These are phyloP conservation scores for Neosilurus mollespiculum DNA, from an alignment of 2,797 vertebrate genomes.

Conservation along the genomic window DNA sequence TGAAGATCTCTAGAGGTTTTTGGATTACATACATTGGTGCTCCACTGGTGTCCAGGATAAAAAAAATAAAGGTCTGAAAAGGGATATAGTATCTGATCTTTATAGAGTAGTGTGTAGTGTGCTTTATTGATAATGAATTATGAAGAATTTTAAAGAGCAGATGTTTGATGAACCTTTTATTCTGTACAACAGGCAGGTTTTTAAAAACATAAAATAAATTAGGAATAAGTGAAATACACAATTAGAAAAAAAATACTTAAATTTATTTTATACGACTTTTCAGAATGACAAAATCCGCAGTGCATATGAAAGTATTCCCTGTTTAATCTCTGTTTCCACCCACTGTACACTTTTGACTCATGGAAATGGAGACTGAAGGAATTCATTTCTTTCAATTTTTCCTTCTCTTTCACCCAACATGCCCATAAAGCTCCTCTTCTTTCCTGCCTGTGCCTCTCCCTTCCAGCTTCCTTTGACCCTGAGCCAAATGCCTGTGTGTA, in stretches of 20 bases:
- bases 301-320: slow-evolving; percentile 34
- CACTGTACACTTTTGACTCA: slow-evolving; percentile 1
- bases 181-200: background rate
- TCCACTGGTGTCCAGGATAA: no score
- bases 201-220: background rate
- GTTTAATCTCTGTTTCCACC: slow-evolving; percentile 13
- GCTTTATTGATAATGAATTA: no score
- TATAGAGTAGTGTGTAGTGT: background rate
- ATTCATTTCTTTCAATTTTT: slow-evolving; percentile 22
- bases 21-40: no score
- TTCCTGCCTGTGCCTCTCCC: slow-evolving; percentile 14
- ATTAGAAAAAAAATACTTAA: slow-evolving; percentile 29
- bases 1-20: no score
- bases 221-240: background rate
- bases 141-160: background rate
- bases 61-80: no score
- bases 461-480: slow-evolving; percentile 47
- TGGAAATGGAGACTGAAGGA: slow-evolving; percentile 17
- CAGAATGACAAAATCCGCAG: slow-evolving; percentile 44
- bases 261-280: slow-evolving; percentile 28
- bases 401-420: slow-evolving; percentile 44
- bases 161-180: background rate
- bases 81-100: no score
- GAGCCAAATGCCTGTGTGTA: slow-evolving; percentile 25
- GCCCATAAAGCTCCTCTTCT: slow-evolving; percentile 53